Evolutionary conservation across 2,888 invertebrate genomes (phyloP), one percentile per base, ranked within the genome.

Genomic region (Nephrocerus scutellatus): DNA sequence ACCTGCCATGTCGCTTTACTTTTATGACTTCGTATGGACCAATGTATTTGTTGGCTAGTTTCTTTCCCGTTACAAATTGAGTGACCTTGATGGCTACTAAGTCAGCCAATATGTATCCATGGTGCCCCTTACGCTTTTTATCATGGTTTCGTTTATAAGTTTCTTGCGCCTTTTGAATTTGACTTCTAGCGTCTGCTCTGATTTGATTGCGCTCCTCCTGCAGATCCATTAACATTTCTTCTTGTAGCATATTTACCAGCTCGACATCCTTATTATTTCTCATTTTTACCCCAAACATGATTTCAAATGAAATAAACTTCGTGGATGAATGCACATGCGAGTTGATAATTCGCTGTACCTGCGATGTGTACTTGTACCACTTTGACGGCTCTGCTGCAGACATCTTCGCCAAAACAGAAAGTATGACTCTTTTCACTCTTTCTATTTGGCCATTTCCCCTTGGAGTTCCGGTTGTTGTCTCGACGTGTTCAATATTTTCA

Each of bases 381-480:
- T 39, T 41, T 10, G 31, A 29, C 13, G 37, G 14, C 13, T 44
- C 35, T 20, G 33, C 36, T 35, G 36, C 38, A 12, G 37, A 39
- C 18, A 41, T 20, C 21, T 43, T 47, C 23, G 30, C 18, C n/a
- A 37, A 13, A 10, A 47, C 37, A 5, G 37, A 36, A 15, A 42
- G 23, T 5, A 43, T 41, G 6, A 32, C 29, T 35, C 31, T 23
- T 31, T 43, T 43, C 6, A 29, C 28, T 21, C 39, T 22, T 33
- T 43, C 43, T 6, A 43, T 35, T 26, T 38, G 37, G 5, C 43
- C 43, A 30, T 44, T 42, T 2, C 41, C 41, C 2, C 37, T 26
- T 21, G 47, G 39, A n/a, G 42, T 38, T 10, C 44, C 36, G 5
- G 39, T 45, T 4, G 43, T 47, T 19, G 36, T 26, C 7, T 18